A percentile compares a stretch with the other conserved stretches of the same genome.
Evolutionary conservation across 2,888 invertebrate species (phyloP).

Genomic region (Hyles lineata): DNA sequence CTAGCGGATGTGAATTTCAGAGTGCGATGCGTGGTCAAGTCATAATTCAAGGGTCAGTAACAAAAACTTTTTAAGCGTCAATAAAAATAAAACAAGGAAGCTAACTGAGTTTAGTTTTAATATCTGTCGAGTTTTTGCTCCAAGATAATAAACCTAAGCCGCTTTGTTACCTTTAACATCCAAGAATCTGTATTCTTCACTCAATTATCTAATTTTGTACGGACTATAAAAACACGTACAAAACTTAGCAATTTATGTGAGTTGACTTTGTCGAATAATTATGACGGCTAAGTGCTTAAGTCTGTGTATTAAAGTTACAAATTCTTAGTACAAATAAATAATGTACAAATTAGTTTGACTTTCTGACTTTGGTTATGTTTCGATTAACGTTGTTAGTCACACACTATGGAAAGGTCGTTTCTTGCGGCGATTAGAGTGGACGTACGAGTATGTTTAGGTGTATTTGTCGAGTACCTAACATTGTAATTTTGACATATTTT

Average conservation of each 20-base stretch:
- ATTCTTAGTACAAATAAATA: slow-evolving; percentile 17
- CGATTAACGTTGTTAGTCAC: neutral
- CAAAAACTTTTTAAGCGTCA: neutral
- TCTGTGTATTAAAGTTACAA: slow-evolving; percentile 16
- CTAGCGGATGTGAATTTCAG: neutral
- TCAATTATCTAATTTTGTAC: slow-evolving; percentile 22
- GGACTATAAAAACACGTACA: slow-evolving; percentile 2
- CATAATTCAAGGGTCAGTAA: neutral
- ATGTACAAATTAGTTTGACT: slow-evolving; percentile 19
- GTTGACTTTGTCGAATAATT: slow-evolving; percentile 12
- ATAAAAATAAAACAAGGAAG: slow-evolving; percentile 10
- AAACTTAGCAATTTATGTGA: slow-evolving; percentile 21
- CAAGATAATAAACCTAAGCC: slow-evolving; percentile 9
- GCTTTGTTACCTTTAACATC: slow-evolving; percentile 2
- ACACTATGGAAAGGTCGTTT: neutral
- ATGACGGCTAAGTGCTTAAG: neutral
- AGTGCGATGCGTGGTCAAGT: neutral
- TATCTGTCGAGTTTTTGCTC: slow-evolving; percentile 23
- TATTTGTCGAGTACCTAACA: too few species aligned
- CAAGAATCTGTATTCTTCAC: neutral
- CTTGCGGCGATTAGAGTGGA: neutral
- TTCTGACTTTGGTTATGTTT: slow-evolving; percentile 15
- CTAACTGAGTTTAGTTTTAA: slow-evolving; percentile 12
- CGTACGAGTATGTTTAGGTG: neutral
- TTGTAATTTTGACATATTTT: too few species aligned